A percentile compares a stretch with the other conserved stretches of the same genome.
Conservation (phyloP, 2,888 invertebrate genomes). For the Apodemia zela region DNA sequence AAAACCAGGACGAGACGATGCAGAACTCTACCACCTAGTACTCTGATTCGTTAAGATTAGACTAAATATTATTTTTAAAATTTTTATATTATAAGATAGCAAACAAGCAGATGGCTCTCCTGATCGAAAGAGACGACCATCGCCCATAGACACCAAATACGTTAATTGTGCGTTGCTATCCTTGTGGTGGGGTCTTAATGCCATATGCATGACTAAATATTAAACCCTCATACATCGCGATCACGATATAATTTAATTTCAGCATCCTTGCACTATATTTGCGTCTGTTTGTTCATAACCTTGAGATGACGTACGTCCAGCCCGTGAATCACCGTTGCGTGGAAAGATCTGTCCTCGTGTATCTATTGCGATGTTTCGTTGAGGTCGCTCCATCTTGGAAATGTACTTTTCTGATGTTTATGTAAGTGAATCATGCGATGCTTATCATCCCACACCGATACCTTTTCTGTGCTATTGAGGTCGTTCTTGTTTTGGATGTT, state of each 20-base stretch:
- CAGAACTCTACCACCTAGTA: too few relatives aligned
- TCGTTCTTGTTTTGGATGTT: background rate
- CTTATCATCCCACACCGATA: conserved; percentile 11
- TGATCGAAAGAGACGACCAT: too few relatives aligned
- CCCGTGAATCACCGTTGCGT: conserved; percentile 48
- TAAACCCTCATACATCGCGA: background rate
- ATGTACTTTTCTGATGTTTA: conserved; percentile 9
- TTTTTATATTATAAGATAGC: too few relatives aligned
- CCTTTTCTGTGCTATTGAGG: background rate
- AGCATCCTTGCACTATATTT: conserved; percentile 11
- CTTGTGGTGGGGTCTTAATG: too few relatives aligned
- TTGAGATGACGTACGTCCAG: conserved; percentile 37
- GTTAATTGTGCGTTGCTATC: too few relatives aligned
- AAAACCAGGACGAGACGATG: too few relatives aligned
- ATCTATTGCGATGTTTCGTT: conserved; percentile 26
- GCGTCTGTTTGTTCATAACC: conserved; percentile 44
- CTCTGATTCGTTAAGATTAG: too few relatives aligned
- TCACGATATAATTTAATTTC: background rate
- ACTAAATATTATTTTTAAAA: too few relatives aligned
- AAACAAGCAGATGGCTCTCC: too few relatives aligned
- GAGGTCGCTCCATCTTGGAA: conserved; percentile 6
- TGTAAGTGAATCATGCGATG: conserved; percentile 1
- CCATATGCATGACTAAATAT: too few relatives aligned
- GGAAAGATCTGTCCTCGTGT: conserved; percentile 34
- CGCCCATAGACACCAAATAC: too few relatives aligned